These are phyloP conservation scores for Yponomeuta sedellus DNA, from an alignment of 2,888 invertebrate genomes.

Conservation along the genomic window DNA sequence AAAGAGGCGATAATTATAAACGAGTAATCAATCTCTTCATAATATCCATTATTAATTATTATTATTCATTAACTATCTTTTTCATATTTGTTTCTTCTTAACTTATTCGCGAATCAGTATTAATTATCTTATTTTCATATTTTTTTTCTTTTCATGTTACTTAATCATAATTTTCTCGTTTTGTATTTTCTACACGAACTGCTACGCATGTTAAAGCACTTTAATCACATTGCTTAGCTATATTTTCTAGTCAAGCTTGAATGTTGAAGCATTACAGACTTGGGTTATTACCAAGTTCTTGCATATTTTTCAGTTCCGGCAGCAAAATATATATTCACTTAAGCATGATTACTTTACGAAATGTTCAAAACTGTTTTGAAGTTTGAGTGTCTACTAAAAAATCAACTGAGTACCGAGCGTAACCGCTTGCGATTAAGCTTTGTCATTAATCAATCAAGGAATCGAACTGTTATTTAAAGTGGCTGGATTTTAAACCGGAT, in stretches of 20 bases:
- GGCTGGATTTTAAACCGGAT: too few relatives aligned
- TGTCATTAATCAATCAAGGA: too few relatives aligned
- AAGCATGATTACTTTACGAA: conserved; percentile 21
- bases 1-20: conserved; percentile 94
- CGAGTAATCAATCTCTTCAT: conserved; percentile 83
- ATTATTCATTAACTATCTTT: conserved; percentile 65
- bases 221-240: conserved; percentile 23
- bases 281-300: conserved; percentile 38
- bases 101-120: conserved; percentile 50
- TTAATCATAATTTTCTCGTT: conserved; percentile 30
- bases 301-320: conserved; percentile 46
- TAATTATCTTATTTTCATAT: conserved; percentile 30
- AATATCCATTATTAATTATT: conserved; percentile 66
- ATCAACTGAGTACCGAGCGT: too few relatives aligned
- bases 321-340: conserved; percentile 35
- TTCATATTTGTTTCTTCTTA: conserved; percentile 48
- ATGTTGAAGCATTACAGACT: background rate
- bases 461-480: too few relatives aligned
- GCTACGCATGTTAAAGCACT: conserved; percentile 63
- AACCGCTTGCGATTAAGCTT: too few relatives aligned
- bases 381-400: too few relatives aligned
- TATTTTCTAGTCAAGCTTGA: background rate
- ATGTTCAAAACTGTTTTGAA: too few relatives aligned
- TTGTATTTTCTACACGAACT: conserved; percentile 38
- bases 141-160: conserved; percentile 32